Conservation (phyloP, 2,888 invertebrate genomes). For the Eutolmus rufibarbis region DNA sequence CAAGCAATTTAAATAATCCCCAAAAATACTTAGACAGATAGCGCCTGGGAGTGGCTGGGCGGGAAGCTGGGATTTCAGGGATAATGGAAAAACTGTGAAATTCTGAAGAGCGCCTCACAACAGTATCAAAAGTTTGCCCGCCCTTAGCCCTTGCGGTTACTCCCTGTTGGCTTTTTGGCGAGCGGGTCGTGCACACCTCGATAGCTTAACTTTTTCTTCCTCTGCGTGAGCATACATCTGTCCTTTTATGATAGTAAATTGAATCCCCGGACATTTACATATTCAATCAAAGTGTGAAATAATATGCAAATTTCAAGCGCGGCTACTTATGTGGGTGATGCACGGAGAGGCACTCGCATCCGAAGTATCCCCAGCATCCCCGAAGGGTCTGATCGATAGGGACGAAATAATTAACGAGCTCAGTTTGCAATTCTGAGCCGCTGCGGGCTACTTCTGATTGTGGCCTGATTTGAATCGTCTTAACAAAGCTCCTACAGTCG, state of each 20-base stretch:
- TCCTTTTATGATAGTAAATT: constrained; percentile 51
- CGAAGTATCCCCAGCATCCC: neutral
- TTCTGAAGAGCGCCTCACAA: constrained; percentile 21
- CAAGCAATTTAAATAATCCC: constrained; percentile 52
- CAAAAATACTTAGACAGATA: constrained; percentile 45
- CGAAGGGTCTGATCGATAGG: neutral
- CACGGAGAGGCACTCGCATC: neutral
- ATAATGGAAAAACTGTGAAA: constrained; percentile 42
- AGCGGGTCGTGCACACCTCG: constrained; percentile 8
- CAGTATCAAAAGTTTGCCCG: constrained; percentile 31
- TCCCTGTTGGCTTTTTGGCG: constrained; percentile 28
- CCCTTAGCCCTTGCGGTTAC: constrained; percentile 27
- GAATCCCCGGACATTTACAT: constrained; percentile 54
- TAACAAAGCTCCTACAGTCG: neutral
- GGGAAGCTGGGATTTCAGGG: constrained; percentile 17
- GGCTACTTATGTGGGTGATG: neutral
- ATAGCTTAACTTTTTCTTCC: neutral
- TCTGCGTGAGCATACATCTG: constrained; percentile 34
- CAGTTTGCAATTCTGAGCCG: neutral
- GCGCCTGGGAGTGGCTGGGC: constrained; percentile 22
- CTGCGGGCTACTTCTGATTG: neutral
- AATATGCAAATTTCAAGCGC: constrained; percentile 51
- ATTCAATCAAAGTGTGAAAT: constrained; percentile 55
- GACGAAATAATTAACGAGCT: constrained; percentile 3
- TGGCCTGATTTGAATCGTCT: neutral